Evolutionary conservation across 2,888 invertebrate genomes (phyloP).

Genomic region (Lasius fuliginosus): DNA sequence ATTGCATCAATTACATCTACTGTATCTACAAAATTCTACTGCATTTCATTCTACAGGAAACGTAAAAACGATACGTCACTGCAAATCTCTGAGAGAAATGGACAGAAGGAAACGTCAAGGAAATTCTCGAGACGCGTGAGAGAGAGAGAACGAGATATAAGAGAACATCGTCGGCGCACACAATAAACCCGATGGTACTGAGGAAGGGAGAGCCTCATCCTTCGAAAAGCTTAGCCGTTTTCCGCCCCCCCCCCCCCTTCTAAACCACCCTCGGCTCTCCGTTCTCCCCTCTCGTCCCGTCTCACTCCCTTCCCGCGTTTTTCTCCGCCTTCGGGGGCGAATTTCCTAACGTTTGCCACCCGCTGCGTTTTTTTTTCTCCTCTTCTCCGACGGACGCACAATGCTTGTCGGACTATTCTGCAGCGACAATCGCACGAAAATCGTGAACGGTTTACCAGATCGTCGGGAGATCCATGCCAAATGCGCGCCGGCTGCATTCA

Average conservation of each 20-base stretch:
- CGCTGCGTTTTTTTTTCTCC: constrained; percentile 78
- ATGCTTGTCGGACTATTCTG: constrained; percentile 77
- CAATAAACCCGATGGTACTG: constrained; percentile 3
- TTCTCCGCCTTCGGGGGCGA: constrained; percentile 69
- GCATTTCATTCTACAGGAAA: neutral
- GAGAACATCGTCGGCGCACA: constrained; percentile 40
- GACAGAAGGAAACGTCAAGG: constrained; percentile 21
- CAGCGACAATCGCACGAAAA: constrained; percentile 78
- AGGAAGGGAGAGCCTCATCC: constrained; percentile 60
- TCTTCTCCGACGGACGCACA: constrained; percentile 74
- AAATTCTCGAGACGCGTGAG: constrained; percentile 15
- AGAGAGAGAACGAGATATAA: constrained; percentile 24
- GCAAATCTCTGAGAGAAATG: constrained; percentile 4
- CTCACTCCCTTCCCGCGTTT: constrained; percentile 20
- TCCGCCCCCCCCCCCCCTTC: constrained; percentile 71
- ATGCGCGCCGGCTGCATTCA: constrained; percentile 77
- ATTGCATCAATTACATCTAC: neutral
- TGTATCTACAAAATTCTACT: neutral
- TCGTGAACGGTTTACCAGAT: constrained; percentile 82
- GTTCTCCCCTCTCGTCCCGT: neutral
- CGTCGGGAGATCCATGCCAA: constrained; percentile 81
- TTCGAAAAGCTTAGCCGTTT: constrained; percentile 76
- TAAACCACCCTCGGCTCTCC: constrained; percentile 33
- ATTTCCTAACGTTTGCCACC: constrained; percentile 81
- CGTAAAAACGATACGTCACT: neutral